These are phyloP conservation scores for Caenorhabditis macrosperma DNA, from an alignment of 2,888 invertebrate genomes.

Conservation along the genomic window DNA sequence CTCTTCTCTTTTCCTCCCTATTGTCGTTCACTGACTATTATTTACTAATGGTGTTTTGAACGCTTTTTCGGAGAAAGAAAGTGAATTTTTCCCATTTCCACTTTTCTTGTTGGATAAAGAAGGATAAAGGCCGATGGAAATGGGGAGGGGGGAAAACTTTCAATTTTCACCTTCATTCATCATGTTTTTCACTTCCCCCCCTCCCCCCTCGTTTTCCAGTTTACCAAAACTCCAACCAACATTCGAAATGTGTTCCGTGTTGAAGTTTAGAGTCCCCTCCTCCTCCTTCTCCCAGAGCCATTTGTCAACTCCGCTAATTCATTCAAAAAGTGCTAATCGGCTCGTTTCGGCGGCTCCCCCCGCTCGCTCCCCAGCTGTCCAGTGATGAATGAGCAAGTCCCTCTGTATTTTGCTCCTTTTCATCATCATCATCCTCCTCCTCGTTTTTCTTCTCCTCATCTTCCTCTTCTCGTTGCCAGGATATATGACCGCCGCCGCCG, in stretches of 20 bases:
- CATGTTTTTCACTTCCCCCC: neutral
- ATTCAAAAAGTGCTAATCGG: slow-evolving; percentile 16
- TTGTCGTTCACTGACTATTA: slow-evolving; percentile 36
- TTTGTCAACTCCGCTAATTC: slow-evolving; percentile 35
- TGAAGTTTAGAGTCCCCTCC: too few species aligned
- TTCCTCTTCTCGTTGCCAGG: slow-evolving; percentile 23
- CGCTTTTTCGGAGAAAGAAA: slow-evolving; percentile 20
- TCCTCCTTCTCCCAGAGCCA: too few species aligned
- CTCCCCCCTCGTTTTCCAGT: neutral
- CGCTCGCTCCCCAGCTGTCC: slow-evolving; percentile 4
- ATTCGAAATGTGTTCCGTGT: too few species aligned
- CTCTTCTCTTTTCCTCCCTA: slow-evolving; percentile 4
- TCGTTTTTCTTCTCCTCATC: slow-evolving; percentile 3
- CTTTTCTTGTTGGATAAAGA: slow-evolving; percentile 15
- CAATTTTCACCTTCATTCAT: slow-evolving; percentile 23
- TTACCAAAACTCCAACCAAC: neutral
- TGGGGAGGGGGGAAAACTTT: neutral
- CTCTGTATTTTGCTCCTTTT: slow-evolving; percentile 4
- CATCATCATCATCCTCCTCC: neutral
- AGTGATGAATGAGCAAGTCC: slow-evolving; percentile 5
- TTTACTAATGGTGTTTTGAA: slow-evolving; percentile 56
- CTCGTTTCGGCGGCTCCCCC: neutral
- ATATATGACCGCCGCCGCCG: slow-evolving; percentile 18
- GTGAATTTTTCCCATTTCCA: neutral
- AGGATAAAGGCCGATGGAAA: neutral